A percentile compares a stretch with the other conserved stretches of the same genome.
These are phyloP conservation scores for Pomatostomus ruficeps DNA, from an alignment of 2,113 vertebrate genomes.

Conservation along the genomic window DNA sequence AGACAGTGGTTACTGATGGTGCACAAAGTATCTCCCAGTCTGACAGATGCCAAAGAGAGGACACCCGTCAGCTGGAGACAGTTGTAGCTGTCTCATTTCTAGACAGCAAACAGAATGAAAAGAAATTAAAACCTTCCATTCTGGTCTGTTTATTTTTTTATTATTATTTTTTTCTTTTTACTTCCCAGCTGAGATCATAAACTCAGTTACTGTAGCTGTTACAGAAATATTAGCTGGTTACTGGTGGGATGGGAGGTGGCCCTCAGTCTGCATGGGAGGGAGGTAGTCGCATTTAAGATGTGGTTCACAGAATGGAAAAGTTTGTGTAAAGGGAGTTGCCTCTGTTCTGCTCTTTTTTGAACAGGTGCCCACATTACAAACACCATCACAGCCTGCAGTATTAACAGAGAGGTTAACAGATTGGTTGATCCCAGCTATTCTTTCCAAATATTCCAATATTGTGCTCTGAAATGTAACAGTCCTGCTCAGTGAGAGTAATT, in stretches of 20 bases:
- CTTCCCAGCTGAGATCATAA: neutral
- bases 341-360: constrained; percentile 31
- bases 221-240: neutral
- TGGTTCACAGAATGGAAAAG: constrained; percentile 39
- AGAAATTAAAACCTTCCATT: neutral
- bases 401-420: neutral
- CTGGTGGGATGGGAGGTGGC: neutral
- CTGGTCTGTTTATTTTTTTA: neutral
- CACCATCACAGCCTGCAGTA: neutral
- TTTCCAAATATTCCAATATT: neutral
- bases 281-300: constrained; percentile 34
- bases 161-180: neutral
- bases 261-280: neutral
- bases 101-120: neutral
- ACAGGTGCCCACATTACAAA: constrained; percentile 38
- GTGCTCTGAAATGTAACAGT: neutral
- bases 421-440: neutral
- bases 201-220: neutral
- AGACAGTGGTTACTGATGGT: neutral
- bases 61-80: neutral
- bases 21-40: neutral
- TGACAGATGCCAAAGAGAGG: neutral
- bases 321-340: constrained; percentile 50
- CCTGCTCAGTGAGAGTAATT: neutral
- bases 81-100: neutral